Percentiles rank a stretch among this genome's conserved stretches.
Evolutionary conservation across 2,113 vertebrate species (phyloP).

Genomic region (Amphiprion ocellaris): DNA sequence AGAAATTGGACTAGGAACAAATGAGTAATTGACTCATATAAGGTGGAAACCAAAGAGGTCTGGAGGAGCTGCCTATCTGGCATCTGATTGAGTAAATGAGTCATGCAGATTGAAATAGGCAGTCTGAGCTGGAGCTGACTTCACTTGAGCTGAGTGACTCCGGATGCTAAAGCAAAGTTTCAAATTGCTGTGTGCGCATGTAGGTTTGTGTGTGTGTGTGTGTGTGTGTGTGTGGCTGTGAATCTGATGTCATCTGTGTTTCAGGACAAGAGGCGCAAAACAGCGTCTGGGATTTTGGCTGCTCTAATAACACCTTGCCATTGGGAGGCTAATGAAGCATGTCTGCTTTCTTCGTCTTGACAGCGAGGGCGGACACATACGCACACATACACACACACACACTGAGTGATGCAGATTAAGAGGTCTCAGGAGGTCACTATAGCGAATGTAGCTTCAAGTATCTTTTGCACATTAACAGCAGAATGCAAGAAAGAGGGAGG

Average conservation of each 20-base stretch:
- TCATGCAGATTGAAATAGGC: slow-evolving; percentile 76
- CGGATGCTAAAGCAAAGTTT: slow-evolving; percentile 69
- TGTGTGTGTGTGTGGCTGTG: slow-evolving; percentile 2
- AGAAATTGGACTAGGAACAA: slow-evolving; percentile 52
- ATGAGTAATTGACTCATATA: slow-evolving; percentile 71
- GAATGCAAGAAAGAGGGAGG: slow-evolving; percentile 46
- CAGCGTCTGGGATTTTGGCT: slow-evolving; percentile 60
- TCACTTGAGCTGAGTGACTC: slow-evolving; percentile 53
- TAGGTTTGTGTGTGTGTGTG: slow-evolving; percentile 8
- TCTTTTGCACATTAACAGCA: slow-evolving; percentile 58
- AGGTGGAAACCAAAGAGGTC: slow-evolving; percentile 67
- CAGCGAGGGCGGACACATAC: slow-evolving; percentile 54
- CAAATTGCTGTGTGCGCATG: slow-evolving; percentile 44
- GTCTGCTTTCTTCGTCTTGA: slow-evolving; percentile 69
- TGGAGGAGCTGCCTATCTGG: slow-evolving; percentile 65
- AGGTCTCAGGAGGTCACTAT: slow-evolving; percentile 67
- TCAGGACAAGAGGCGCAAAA: slow-evolving; percentile 43
- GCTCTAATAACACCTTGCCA: slow-evolving; percentile 79
- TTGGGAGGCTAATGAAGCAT: slow-evolving; percentile 80
- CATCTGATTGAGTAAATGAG: slow-evolving; percentile 74
- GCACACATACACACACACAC: slow-evolving; percentile 38
- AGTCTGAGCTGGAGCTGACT: slow-evolving; percentile 57
- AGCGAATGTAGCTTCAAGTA: slow-evolving; percentile 49
- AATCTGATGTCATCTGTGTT: slow-evolving; percentile 46
- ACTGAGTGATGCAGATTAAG: slow-evolving; percentile 50